These are phyloP conservation scores for Bolinopsis microptera DNA, from an alignment of 37 sponge, comb jelly and placozoan genomes.

Conservation along the genomic window DNA sequence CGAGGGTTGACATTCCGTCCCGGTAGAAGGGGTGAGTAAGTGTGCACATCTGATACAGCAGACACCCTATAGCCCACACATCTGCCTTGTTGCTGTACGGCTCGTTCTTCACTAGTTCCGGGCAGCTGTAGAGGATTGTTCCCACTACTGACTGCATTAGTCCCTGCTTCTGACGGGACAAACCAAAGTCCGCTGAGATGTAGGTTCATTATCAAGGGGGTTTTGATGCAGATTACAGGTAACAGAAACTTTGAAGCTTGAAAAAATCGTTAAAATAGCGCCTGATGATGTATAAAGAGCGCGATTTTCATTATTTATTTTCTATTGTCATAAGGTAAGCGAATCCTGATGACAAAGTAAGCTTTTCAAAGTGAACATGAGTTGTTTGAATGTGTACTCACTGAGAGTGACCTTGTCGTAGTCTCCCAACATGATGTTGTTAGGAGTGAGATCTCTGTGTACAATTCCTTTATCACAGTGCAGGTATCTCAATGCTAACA, in stretches of 20 bases:
- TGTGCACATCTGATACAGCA: conserved; percentile 90
- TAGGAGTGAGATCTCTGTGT: conserved; percentile 85
- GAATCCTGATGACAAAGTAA: too few species aligned
- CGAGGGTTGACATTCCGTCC: conserved; percentile 65
- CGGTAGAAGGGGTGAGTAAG: conserved; percentile 68
- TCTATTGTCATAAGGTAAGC: background rate
- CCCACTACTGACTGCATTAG: conserved; percentile 86
- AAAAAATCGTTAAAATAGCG: background rate
- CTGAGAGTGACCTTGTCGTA: conserved; percentile 85
- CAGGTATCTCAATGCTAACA: conserved; percentile 83
- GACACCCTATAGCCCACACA: conserved; percentile 83
- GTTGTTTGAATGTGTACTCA: too few species aligned
- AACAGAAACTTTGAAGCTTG: too few species aligned
- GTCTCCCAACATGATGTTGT: conserved; percentile 89
- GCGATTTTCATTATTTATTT: background rate
- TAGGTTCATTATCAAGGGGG: too few species aligned
- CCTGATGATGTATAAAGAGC: background rate
- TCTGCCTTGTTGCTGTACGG: conserved; percentile 92
- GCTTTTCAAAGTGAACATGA: too few species aligned
- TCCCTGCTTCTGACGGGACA: conserved; percentile 86
- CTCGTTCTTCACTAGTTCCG: conserved; percentile 68
- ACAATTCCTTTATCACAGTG: conserved; percentile 85
- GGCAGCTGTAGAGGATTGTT: conserved; percentile 84
- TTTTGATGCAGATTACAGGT: background rate
- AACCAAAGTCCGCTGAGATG: conserved; percentile 90